Evolutionary conservation across 2,888 invertebrate genomes (phyloP), one percentile per base, ranked within the genome.

Genomic region (Cheilosia soror): DNA sequence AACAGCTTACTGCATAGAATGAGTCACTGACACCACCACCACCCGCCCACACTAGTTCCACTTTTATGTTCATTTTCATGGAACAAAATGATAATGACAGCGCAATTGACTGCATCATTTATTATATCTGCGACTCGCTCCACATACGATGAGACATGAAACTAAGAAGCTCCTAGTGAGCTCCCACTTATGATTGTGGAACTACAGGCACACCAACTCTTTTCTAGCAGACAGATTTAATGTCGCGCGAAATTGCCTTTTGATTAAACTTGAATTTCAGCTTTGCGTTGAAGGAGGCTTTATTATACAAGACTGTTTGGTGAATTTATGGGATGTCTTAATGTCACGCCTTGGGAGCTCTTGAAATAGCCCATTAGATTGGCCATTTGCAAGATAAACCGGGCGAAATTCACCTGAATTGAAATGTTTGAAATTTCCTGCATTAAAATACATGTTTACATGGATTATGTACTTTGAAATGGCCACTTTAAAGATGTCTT

Each of bases 201-300:
- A 20, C 6, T 27, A 4, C 63, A 29, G 33, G 27, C 37, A 20
- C 27, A 7, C 27, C 42, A 44, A 47, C 49, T 58, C n/a, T 27
- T 29, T 7, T 42, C 4, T 13, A 47, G 15, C 4, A n/a, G 49
- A 31, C 31, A 31, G 29, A 63, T 40, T 60, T 51, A 53, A n/a
- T 37, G 51, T 47, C 51, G 13, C 49, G 51, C 71, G 60, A 62
- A 68, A 53, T 55, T 62, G 40, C 29, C 7, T 62, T 77, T 62
- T 72, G 60, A 62, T 69, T 69, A 71, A 78, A 78, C 69, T 42
- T 53, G 76, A 53, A 68, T 62, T 69, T 31, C 62, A 57, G 20
- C 33, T 44, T 47, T 33, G 37, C 63, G 49, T 55, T 62, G 27
- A 53, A 47, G 1, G 53, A 62, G 47, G 37, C 29, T 44, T 25